A percentile compares a stretch with the other conserved stretches of the same genome.
Evolutionary conservation across 2,113 vertebrate genomes (phyloP).

Genomic region (Panthera leo): DNA sequence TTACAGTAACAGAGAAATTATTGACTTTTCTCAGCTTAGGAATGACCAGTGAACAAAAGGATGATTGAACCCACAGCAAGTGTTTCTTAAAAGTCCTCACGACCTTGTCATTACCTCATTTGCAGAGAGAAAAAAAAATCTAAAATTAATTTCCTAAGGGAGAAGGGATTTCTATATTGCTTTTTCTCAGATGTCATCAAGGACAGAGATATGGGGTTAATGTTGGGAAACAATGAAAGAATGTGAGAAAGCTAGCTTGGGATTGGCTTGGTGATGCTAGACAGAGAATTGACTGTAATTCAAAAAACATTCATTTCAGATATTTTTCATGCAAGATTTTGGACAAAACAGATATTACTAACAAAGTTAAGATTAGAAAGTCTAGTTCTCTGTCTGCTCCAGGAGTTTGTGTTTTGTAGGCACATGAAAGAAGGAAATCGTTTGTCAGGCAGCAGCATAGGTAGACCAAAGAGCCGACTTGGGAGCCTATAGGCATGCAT

Average conservation of each 20-base stretch:
- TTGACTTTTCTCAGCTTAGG: constrained; percentile 64
- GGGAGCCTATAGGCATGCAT: background rate
- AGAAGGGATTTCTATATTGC: background rate
- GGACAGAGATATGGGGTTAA: constrained; percentile 24
- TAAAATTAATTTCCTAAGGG: constrained; percentile 57
- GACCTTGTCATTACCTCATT: constrained; percentile 51
- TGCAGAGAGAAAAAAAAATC: constrained; percentile 26
- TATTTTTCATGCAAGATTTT: background rate
- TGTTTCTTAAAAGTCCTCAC: constrained; percentile 8
- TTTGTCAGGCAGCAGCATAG: background rate
- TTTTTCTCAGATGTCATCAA: background rate
- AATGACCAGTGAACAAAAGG: constrained; percentile 32
- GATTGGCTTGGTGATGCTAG: background rate
- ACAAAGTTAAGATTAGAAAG: background rate
- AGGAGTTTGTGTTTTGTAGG: background rate
- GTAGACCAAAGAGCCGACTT: background rate
- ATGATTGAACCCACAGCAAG: background rate
- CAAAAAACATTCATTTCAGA: background rate
- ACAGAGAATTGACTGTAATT: background rate
- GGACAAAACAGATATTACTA: background rate
- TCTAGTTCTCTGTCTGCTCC: background rate
- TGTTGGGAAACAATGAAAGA: background rate
- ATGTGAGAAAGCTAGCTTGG: background rate
- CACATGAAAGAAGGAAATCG: background rate
- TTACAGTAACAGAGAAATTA: constrained; percentile 75